Evolutionary conservation across 2,888 invertebrate genomes (phyloP).

Genomic region (Masnerella sp.): DNA sequence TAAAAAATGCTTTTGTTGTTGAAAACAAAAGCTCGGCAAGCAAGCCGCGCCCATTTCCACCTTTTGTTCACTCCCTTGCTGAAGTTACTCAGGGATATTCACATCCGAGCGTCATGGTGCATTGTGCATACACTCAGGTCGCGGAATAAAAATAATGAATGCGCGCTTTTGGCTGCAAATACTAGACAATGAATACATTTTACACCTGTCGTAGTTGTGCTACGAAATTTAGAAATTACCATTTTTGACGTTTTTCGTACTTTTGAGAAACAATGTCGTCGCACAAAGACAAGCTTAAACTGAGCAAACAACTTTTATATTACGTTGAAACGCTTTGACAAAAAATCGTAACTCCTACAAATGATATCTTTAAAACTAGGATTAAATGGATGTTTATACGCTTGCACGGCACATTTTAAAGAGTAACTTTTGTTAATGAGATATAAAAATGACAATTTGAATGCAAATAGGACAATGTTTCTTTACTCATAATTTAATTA

Average conservation of each 20-base stretch:
- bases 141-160: conserved; percentile 55
- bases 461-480: no score
- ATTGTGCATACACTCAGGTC: conserved; percentile 61
- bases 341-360: conserved; percentile 8
- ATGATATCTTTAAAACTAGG: conserved; percentile 10
- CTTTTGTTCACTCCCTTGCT: conserved; percentile 57
- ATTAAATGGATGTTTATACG: no score
- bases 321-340: background rate
- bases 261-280: background rate
- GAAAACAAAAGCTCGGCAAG: conserved; percentile 57
- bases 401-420: no score
- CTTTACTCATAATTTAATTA: no score
- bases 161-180: conserved; percentile 45
- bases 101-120: conserved; percentile 59
- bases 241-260: conserved; percentile 10
- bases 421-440: no score
- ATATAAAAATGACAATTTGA: no score
- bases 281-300: background rate
- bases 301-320: conserved; percentile 1
- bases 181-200: conserved; percentile 48
- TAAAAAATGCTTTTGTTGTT: conserved; percentile 54
- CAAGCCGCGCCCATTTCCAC: conserved; percentile 56
- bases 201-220: conserved; percentile 37
- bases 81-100: conserved; percentile 63
- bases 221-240: conserved; percentile 16